These are phyloP conservation scores for Diachrysia chrysitis DNA, from an alignment of 2,888 invertebrate genomes.

Conservation along the genomic window DNA sequence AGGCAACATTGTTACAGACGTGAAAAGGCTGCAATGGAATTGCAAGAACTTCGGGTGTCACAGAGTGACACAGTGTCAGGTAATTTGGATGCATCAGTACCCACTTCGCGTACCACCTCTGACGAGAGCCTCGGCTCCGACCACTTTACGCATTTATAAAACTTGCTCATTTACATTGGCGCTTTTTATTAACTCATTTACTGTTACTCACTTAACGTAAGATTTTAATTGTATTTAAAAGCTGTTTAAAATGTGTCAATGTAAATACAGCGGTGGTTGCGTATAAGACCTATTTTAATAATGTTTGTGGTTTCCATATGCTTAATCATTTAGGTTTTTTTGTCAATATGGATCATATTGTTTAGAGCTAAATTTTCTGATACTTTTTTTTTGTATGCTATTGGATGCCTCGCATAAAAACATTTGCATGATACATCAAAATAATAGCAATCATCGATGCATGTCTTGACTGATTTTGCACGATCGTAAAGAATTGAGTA, in stretches of 20 bases:
- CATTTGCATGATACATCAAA: constrained; percentile 51
- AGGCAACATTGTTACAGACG: constrained; percentile 77
- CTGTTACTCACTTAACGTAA: constrained; percentile 13
- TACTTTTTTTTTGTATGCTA: constrained; percentile 34
- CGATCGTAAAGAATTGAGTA: constrained; percentile 30
- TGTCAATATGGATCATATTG: constrained; percentile 15
- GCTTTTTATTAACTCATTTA: constrained; percentile 19
- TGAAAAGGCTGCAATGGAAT: constrained; percentile 89
- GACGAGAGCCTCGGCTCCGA: constrained; percentile 80
- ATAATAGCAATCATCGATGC: constrained; percentile 47
- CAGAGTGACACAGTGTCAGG: constrained; percentile 90
- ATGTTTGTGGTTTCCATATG: constrained; percentile 34
- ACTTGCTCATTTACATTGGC: constrained; percentile 55
- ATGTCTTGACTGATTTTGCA: constrained; percentile 53
- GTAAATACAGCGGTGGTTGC: constrained; percentile 27
- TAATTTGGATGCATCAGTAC: constrained; percentile 86
- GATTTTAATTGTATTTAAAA: constrained; percentile 5
- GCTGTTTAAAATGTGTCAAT: constrained; percentile 26
- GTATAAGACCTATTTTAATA: constrained; percentile 22
- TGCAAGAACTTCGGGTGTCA: constrained; percentile 85
- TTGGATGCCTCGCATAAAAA: constrained; percentile 36
- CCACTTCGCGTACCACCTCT: constrained; percentile 86
- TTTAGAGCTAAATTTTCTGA: constrained; percentile 28
- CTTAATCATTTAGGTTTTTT: constrained; percentile 34
- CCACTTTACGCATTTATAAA: constrained; percentile 81